Evolutionary conservation across 2,888 invertebrate species (phyloP).

Genomic region (Copidosoma aretas): DNA sequence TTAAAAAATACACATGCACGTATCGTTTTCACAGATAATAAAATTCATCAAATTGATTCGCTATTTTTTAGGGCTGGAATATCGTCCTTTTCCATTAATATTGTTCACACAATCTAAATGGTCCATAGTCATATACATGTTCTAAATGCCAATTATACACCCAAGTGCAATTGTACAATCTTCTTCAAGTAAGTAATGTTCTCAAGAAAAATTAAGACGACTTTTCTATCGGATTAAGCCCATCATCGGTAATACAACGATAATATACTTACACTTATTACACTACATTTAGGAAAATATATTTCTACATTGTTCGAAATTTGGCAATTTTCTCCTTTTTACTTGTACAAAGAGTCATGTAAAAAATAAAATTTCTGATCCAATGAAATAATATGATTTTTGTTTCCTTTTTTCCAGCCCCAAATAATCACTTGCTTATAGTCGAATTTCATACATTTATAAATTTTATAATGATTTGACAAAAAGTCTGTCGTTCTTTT

Average conservation of each 20-base stretch:
- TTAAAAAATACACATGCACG: neutral
- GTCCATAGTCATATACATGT: neutral
- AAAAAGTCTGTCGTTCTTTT: conserved; percentile 52
- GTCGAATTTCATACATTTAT: neutral
- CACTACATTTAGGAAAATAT: neutral
- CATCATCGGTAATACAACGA: neutral
- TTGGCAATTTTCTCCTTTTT: neutral
- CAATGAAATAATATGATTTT: neutral
- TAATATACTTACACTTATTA: neutral
- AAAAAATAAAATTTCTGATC: conserved; percentile 4
- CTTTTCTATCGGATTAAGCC: neutral
- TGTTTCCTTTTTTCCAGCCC: conserved; percentile 23
- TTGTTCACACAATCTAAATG: neutral
- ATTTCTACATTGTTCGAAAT: neutral
- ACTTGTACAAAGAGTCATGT: neutral
- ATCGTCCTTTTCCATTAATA: neutral
- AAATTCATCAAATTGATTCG: neutral
- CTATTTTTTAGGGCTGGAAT: neutral
- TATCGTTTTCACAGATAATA: neutral
- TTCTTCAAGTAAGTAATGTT: neutral
- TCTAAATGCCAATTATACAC: neutral
- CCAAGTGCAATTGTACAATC: neutral
- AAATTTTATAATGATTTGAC: neutral
- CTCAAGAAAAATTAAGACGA: neutral
- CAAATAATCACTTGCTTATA: conserved; percentile 10